Evolutionary conservation across 1,140 invertebrate species (phyloP).

Genomic region (Cydia strobilella): DNA sequence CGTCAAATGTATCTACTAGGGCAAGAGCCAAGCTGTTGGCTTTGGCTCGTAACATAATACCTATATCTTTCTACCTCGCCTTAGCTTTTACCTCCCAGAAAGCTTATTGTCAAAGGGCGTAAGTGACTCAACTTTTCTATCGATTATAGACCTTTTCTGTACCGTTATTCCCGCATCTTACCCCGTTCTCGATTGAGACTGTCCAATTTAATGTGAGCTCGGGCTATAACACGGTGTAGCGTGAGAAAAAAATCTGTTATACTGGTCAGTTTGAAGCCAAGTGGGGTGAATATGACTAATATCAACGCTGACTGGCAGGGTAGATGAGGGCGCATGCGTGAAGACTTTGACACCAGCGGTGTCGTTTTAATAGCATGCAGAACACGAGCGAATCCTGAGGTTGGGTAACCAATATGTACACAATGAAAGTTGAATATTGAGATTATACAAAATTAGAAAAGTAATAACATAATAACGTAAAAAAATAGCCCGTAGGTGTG

Average conservation of each 20-base stretch:
- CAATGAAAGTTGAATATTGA: too few species aligned
- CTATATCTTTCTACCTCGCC: background rate
- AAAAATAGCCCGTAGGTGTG: too few species aligned
- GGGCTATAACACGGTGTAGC: background rate
- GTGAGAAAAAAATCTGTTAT: background rate
- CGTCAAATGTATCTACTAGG: too few species aligned
- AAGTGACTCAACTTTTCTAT: background rate
- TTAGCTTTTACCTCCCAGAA: background rate
- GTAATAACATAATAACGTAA: too few species aligned
- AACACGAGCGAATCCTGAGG: slow-evolving; percentile 35
- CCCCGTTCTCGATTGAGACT: background rate
- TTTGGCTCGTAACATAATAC: too few species aligned
- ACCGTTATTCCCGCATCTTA: background rate
- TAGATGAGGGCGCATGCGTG: slow-evolving; percentile 48
- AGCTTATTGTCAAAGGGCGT: background rate
- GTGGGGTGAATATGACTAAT: background rate
- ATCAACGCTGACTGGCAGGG: background rate
- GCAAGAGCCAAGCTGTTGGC: too few species aligned
- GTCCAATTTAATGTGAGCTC: background rate
- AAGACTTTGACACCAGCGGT: slow-evolving; percentile 45
- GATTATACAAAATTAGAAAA: too few species aligned
- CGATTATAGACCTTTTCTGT: background rate
- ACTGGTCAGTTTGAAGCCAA: background rate
- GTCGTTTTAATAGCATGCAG: background rate
- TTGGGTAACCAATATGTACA: too few species aligned